These are phyloP conservation scores for Glyptemys insculpta DNA, from an alignment of 2,797 vertebrate genomes.

Conservation along the genomic window DNA sequence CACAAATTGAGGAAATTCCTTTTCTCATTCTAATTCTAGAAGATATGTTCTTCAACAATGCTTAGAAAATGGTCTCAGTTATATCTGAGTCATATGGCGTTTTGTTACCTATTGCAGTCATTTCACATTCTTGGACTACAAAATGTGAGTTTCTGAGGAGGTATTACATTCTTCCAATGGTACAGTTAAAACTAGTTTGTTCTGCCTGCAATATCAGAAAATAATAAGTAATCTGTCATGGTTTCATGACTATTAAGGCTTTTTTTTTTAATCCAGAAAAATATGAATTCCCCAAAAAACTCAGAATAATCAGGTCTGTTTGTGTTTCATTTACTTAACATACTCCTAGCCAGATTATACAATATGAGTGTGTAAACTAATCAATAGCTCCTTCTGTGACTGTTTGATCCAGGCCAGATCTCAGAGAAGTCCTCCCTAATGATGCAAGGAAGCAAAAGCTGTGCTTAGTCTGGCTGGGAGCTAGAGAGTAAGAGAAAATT, in stretches of 20 bases:
- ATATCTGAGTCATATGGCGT: not conserved
- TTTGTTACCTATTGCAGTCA: not conserved
- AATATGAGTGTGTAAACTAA: not conserved
- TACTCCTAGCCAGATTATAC: not conserved
- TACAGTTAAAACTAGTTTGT: not conserved
- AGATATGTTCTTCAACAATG: not conserved
- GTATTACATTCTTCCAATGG: not conserved
- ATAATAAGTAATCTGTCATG: not conserved
- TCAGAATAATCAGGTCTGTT: not conserved
- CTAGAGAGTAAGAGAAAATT: not conserved
- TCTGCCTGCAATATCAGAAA: not conserved
- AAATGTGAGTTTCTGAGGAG: not conserved
- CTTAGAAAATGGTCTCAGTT: not conserved
- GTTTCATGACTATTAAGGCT: not conserved
- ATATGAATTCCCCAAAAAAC: not conserved
- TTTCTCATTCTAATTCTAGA: not conserved
- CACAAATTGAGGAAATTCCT: not conserved
- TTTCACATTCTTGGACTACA: slow-evolving; percentile 3
- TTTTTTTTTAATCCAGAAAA: not conserved
- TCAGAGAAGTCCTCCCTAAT: not conserved
- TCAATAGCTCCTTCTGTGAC: not conserved
- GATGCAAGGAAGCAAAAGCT: not conserved
- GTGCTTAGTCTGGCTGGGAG: not conserved
- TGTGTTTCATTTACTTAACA: not conserved
- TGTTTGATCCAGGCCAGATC: not conserved